Evolutionary conservation across 53 echinoderm and acorn worm species (phyloP).

Genomic region (Paelopatides confundens): DNA sequence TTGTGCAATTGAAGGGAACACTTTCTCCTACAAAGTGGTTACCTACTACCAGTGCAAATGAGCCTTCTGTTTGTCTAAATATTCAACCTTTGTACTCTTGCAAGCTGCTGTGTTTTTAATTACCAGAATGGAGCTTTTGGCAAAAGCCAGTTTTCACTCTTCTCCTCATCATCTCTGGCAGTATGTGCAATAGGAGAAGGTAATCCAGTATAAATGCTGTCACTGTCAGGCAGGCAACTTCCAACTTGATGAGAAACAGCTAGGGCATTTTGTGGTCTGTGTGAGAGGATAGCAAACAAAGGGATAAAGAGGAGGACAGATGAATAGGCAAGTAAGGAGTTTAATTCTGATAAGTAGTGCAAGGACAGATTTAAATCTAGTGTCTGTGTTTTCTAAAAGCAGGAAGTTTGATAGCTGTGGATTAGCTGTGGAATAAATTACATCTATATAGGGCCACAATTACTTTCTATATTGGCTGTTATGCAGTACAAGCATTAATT

Average conservation of each 20-base stretch:
- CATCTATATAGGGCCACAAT: too few species aligned
- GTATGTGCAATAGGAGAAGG: constrained; percentile 1
- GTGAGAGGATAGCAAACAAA: neutral
- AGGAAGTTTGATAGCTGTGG: too few species aligned
- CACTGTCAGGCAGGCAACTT: neutral
- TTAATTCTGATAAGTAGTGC: neutral
- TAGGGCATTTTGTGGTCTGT: neutral
- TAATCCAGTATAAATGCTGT: constrained; percentile 11
- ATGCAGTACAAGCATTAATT: neutral
- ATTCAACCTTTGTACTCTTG: constrained; percentile 30
- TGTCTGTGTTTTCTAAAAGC: too few species aligned
- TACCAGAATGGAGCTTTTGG: neutral
- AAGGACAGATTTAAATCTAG: neutral
- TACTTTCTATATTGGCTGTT: too few species aligned
- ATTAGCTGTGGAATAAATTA: too few species aligned
- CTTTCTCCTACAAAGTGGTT: constrained; percentile 10
- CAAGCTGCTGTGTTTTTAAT: constrained; percentile 36
- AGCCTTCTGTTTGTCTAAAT: constrained; percentile 13
- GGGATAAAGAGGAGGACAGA: neutral
- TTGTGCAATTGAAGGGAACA: constrained; percentile 4
- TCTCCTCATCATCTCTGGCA: neutral
- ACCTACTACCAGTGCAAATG: constrained; percentile 26
- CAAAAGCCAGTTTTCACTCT: neutral
- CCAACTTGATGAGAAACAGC: constrained; percentile 20
- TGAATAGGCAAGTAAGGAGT: too few species aligned